These are phyloP conservation scores for Stercorarius parasiticus DNA, from an alignment of 2,113 vertebrate species.

Conservation along the genomic window DNA sequence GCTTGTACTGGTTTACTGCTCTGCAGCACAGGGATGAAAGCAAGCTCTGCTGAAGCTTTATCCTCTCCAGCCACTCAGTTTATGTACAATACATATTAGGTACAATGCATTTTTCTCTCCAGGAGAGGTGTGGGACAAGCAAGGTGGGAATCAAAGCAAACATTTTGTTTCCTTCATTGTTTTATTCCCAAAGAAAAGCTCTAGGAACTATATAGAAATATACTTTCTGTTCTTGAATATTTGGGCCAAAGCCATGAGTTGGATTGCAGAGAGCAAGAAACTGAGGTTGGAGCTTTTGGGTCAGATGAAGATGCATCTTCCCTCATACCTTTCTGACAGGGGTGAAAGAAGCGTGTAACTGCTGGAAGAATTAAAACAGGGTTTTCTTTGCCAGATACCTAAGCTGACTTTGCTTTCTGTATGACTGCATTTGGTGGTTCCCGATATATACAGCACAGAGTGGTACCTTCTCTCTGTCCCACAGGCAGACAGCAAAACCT, in stretches of 20 bases:
- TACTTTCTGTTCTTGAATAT: not conserved
- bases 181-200: not conserved
- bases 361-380: not conserved
- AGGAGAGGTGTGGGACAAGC: not conserved
- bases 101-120: not conserved
- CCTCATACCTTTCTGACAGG: not conserved
- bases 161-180: not conserved
- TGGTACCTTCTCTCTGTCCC: not conserved
- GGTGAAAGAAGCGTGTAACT: not conserved
- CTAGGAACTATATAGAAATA: not conserved
- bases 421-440: not conserved
- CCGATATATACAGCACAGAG: not conserved
- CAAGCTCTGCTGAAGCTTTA: not conserved
- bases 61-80: not conserved
- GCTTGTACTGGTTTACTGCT: not conserved
- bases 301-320: not conserved
- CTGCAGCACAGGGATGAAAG: not conserved
- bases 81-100: not conserved
- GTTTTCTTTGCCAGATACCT: not conserved
- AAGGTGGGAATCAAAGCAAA: not conserved
- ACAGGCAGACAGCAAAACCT: not conserved
- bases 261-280: not conserved
- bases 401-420: not conserved
- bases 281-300: not conserved
- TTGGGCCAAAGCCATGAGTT: not conserved